Evolutionary conservation across 2,888 invertebrate species (phyloP), one percentile per base, ranked within the genome.

Genomic region (Chirona hameri): DNA sequence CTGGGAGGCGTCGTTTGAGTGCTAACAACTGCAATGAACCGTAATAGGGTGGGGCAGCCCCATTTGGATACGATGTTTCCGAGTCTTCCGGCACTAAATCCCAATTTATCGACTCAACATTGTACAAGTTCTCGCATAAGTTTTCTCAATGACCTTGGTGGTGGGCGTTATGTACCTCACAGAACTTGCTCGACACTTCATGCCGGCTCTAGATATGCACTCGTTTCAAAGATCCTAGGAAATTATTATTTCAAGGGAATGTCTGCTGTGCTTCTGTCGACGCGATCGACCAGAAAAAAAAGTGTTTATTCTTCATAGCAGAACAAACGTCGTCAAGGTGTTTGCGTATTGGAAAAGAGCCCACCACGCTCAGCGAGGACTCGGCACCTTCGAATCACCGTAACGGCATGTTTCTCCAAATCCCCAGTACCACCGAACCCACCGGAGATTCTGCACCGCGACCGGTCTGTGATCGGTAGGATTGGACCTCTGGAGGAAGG

Each of bases 51-150:
- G 15, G 31, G 72, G 3, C 31, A 5, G 72, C 18, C 31, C 15
- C 18, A 18, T 52, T 52, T 52, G 52, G 52, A 52, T 52, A 52
- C 52, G 52, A 1, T 52, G 52, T 52, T 52, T 52, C 52, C 10
- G 18, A 72, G 72, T 72, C 27, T 31, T 9, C 18, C 18, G 72
- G 31, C 72, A 18, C 29, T 31, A 72, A 72, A 72, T 72, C 29
- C 72, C 15, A 72, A 72, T 72, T 72, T 72, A 72, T 72, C 31
- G 72, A 72, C 72, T 72, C 31, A 29, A 72, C 72, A 72, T 31
- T 72, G 31, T 31, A 18, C 72, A 72, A 72, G 72, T 72, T 72
- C 4, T 2, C 29, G 18, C 72, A 72, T 72, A 72, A 72, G 15
- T 72, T 72, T 15, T 31, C 18, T 18, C 27, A 27, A 72, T 72